A percentile compares a stretch with the other conserved stretches of the same genome.
Evolutionary conservation across 2,888 invertebrate species (phyloP).

Genomic region (Athripsodes cinereus): DNA sequence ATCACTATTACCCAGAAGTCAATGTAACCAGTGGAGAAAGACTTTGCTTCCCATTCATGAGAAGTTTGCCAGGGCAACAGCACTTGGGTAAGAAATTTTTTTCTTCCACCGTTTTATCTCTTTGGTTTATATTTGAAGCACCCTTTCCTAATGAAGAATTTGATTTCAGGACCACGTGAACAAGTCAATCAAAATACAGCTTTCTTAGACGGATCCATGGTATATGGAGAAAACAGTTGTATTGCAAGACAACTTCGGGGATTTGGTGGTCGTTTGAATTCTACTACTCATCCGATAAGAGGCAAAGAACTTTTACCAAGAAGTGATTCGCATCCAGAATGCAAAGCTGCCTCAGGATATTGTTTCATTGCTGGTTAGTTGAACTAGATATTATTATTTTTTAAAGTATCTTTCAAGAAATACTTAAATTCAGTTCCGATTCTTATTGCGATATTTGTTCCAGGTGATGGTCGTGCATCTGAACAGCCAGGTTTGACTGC

Average conservation of each 20-base stretch:
- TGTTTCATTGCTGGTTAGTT: constrained; percentile 77
- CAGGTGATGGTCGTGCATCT: constrained; percentile 82
- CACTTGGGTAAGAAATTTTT: constrained; percentile 52
- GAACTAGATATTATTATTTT: background rate
- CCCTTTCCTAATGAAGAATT: background rate
- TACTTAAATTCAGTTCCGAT: too few species aligned
- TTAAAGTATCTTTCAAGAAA: too few species aligned
- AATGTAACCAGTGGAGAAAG: constrained; percentile 78
- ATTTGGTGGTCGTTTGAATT: constrained; percentile 75
- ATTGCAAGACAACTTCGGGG: constrained; percentile 70
- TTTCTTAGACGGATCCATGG: constrained; percentile 78
- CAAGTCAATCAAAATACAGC: constrained; percentile 93
- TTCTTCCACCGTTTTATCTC: too few species aligned
- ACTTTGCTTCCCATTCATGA: constrained; percentile 90
- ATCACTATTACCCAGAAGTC: constrained; percentile 83
- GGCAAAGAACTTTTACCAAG: constrained; percentile 78
- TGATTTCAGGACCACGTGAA: constrained; percentile 69
- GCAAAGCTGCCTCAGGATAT: constrained; percentile 76
- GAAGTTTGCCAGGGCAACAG: constrained; percentile 88
- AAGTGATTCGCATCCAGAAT: constrained; percentile 75
- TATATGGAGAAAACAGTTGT: constrained; percentile 88
- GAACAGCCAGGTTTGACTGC: constrained; percentile 88
- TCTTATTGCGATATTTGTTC: too few species aligned
- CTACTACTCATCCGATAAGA: constrained; percentile 65
- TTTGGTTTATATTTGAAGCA: too few species aligned